Percentiles rank a stretch among this genome's conserved stretches.
Conservation (phyloP, 2,113 vertebrate genomes). For the Bucco capensis region DNA sequence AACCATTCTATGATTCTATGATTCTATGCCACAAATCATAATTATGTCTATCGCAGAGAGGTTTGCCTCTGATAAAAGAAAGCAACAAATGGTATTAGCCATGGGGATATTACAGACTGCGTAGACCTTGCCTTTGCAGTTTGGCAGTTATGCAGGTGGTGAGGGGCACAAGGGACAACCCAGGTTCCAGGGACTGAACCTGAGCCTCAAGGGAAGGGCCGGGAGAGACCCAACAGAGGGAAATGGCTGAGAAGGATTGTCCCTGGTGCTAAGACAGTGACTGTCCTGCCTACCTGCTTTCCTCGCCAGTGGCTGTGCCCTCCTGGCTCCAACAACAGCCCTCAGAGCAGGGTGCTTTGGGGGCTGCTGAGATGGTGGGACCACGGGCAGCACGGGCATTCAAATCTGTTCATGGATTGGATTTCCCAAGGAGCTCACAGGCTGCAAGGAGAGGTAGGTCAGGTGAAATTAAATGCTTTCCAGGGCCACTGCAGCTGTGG, state of each 20-base stretch:
- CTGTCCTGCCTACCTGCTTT: not conserved
- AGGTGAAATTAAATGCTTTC: not conserved
- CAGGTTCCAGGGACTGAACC: not conserved
- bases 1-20: too few relatives aligned
- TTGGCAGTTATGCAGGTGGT: not conserved
- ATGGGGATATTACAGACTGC: accelerated
- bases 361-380: not conserved
- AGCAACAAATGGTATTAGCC: not conserved
- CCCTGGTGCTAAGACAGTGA: accelerated
- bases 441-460: not conserved
- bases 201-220: not conserved
- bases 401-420: not conserved
- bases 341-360: accelerated
- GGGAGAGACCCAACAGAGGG: accelerated
- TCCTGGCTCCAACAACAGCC: not conserved
- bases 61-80: not conserved
- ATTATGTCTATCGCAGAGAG: not conserved
- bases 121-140: not conserved
- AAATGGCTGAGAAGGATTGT: accelerated
- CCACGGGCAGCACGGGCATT: not conserved
- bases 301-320: not conserved
- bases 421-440: not conserved
- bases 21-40: not conserved
- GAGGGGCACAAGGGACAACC: not conserved
- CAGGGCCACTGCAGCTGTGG: not conserved